phyloP scores from a whole-genome alignment of 2,888 invertebrate species.

The Bellardia bayeri region DNA sequence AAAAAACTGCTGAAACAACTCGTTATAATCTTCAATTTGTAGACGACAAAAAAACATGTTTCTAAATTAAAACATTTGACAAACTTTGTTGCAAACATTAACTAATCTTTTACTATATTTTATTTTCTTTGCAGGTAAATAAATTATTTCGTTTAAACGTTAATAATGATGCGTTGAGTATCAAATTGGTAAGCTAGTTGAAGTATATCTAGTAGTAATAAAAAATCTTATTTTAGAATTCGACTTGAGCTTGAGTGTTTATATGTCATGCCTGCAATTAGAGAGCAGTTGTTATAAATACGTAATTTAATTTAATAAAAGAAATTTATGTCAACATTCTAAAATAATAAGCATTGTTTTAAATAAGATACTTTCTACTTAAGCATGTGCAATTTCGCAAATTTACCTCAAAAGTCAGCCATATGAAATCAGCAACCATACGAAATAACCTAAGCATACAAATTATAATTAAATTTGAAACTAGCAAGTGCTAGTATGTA shows the following conservation, averaged over 20 bases:
- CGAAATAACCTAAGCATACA: no score
- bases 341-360: no score
- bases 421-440: no score
- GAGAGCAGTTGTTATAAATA: not conserved
- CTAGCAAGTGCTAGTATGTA: no score
- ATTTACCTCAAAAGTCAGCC: no score
- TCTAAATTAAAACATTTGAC: slow-evolving; percentile 14
- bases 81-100: slow-evolving; percentile 14
- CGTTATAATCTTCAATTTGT: slow-evolving; percentile 2
- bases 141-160: slow-evolving; percentile 14
- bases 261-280: not conserved
- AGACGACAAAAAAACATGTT: slow-evolving; percentile 39
- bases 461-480: no score
- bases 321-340: no score
- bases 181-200: slow-evolving; percentile 25
- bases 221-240: not conserved
- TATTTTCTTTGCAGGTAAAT: slow-evolving; percentile 69
- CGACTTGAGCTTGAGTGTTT: not conserved
- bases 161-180: not conserved
- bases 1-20: slow-evolving; percentile 29
- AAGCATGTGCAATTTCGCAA: no score
- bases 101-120: slow-evolving; percentile 48
- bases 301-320: no score
- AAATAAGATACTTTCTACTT: no score
- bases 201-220: not conserved